A percentile compares a stretch with the other conserved stretches of the same genome.
phyloP scores from a whole-genome alignment of 2,113 vertebrate genomes.

The Dipodomys spectabilis region DNA sequence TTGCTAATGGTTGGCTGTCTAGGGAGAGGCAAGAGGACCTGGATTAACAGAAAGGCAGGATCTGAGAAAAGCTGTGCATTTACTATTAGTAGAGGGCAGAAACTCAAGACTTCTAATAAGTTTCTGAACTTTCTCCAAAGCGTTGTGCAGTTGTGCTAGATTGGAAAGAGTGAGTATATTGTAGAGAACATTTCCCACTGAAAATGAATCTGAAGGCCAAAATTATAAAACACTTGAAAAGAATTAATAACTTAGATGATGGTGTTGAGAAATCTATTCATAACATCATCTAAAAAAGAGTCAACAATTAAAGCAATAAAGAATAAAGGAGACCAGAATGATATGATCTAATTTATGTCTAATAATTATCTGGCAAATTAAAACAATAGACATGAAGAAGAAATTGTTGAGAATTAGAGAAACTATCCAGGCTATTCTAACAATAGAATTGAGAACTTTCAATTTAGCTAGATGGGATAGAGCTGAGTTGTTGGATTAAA shows the following conservation, averaged over 20 bases:
- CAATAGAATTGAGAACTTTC: not conserved
- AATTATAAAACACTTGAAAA: not conserved
- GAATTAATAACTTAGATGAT: not conserved
- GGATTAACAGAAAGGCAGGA: not conserved
- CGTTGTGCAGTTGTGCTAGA: not conserved
- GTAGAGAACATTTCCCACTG: not conserved
- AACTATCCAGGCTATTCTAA: not conserved
- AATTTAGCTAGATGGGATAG: not conserved
- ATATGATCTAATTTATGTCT: not conserved
- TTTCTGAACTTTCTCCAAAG: constrained; percentile 12
- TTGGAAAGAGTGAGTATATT: not conserved
- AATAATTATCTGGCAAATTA: not conserved
- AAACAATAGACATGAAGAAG: not conserved
- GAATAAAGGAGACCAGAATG: not conserved
- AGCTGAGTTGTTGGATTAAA: constrained; percentile 25
- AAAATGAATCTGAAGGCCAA: constrained; percentile 4
- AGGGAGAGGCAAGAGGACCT: not conserved
- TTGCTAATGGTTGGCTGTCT: not conserved
- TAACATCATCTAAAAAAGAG: not conserved
- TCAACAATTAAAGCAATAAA: not conserved
- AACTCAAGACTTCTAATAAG: not conserved
- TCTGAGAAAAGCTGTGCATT: not conserved
- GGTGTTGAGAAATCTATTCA: not conserved
- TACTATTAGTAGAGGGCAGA: not conserved
- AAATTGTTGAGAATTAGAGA: not conserved